A percentile compares a stretch with the other conserved stretches of the same genome.
phyloP scores from a whole-genome alignment of 2,888 invertebrate species.

The Hoplodrina blanda region DNA sequence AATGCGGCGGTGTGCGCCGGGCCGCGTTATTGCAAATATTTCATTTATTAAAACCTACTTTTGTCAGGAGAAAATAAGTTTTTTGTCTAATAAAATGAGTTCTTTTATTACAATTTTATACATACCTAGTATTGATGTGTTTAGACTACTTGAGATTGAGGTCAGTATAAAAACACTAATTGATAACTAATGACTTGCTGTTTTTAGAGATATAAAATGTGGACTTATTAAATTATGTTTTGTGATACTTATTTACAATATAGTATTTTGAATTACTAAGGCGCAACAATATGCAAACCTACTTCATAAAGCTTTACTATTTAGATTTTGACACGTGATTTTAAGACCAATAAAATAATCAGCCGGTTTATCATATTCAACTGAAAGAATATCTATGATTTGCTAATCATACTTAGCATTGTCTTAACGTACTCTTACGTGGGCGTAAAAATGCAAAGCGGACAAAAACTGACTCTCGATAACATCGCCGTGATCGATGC shows the following conservation, averaged over 20 bases:
- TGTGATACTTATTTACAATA: background rate
- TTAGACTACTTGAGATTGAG: slow-evolving; percentile 19
- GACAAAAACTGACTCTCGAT: slow-evolving; percentile 77
- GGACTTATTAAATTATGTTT: background rate
- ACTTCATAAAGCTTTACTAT: background rate
- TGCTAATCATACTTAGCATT: slow-evolving; percentile 63
- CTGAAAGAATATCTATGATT: slow-evolving; percentile 52
- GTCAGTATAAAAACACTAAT: slow-evolving; percentile 17
- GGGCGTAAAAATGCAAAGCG: slow-evolving; percentile 79
- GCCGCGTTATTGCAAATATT: slow-evolving; percentile 63
- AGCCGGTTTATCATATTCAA: slow-evolving; percentile 11
- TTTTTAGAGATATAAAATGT: background rate
- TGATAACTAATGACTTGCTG: slow-evolving; percentile 24
- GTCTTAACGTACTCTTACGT: slow-evolving; percentile 59
- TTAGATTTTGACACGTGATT: background rate
- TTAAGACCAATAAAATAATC: background rate
- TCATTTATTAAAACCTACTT: slow-evolving; percentile 62
- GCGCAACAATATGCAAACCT: background rate
- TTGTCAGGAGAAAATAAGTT: slow-evolving; percentile 41
- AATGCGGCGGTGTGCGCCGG: slow-evolving; percentile 50
- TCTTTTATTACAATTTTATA: slow-evolving; percentile 22
- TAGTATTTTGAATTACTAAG: background rate
- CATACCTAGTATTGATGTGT: background rate
- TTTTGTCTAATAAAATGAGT: slow-evolving; percentile 30
- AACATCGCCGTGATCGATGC: slow-evolving; percentile 82